These are phyloP conservation scores for Lagopus muta DNA, from an alignment of 2,113 vertebrate genomes.

Conservation along the genomic window DNA sequence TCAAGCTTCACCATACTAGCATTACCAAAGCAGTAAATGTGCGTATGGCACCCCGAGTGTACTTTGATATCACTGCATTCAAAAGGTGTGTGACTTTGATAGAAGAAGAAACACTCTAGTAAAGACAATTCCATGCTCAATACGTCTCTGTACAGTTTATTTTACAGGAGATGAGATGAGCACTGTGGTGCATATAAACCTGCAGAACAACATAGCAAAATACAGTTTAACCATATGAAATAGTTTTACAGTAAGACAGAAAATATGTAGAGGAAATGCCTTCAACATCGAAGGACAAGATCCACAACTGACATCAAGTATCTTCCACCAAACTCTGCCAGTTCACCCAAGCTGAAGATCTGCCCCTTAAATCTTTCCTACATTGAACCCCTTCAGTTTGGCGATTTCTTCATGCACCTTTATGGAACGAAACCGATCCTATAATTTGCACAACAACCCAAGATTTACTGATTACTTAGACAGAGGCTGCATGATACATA, in stretches of 20 bases:
- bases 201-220: slow-evolving; percentile 57
- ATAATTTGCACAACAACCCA: slow-evolving; percentile 41
- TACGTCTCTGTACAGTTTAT: slow-evolving; percentile 76
- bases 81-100: neutral
- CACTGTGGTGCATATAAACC: slow-evolving; percentile 72
- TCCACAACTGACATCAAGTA: slow-evolving; percentile 57
- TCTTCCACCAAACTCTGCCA: slow-evolving; percentile 49
- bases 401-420: slow-evolving; percentile 67
- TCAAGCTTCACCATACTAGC: neutral
- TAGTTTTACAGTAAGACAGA: slow-evolving; percentile 71
- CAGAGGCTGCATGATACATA: slow-evolving; percentile 63
- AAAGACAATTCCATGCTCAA: slow-evolving; percentile 44
- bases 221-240: slow-evolving; percentile 75
- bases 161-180: slow-evolving; percentile 75
- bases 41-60: neutral
- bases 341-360: slow-evolving; percentile 56
- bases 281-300: slow-evolving; percentile 71
- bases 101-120: neutral
- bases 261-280: slow-evolving; percentile 68
- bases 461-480: slow-evolving; percentile 72
- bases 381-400: slow-evolving; percentile 71
- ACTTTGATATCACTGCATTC: neutral
- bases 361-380: slow-evolving; percentile 61
- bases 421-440: slow-evolving; percentile 9
- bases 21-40: neutral